Conservation (phyloP, 2,888 invertebrate genomes). For the Pyrgus malvae region DNA sequence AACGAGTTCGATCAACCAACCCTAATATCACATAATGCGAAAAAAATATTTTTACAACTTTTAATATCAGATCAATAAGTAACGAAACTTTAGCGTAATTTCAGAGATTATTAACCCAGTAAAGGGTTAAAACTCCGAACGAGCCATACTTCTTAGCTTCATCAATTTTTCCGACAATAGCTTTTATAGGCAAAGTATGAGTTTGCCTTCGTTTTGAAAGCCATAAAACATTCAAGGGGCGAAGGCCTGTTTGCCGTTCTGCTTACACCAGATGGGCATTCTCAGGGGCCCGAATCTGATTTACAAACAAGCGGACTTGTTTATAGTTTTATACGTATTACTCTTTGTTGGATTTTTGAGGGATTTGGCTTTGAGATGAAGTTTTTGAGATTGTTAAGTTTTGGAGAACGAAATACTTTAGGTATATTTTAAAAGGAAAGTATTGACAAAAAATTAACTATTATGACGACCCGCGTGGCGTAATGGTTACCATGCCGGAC, state of each 20-base stretch:
- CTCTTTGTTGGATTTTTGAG: constrained; percentile 16
- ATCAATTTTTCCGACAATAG: constrained; percentile 24
- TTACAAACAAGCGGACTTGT: constrained; percentile 44
- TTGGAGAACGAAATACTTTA: background rate
- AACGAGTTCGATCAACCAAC: no score
- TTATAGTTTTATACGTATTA: constrained; percentile 33
- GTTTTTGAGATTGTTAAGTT: background rate
- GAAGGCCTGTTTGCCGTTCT: constrained; percentile 42
- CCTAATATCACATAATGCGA: no score
- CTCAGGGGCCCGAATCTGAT: constrained; percentile 44
- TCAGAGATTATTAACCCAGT: background rate
- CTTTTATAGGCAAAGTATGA: constrained; percentile 25
- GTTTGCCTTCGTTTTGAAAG: constrained; percentile 19
- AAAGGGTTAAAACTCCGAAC: constrained; percentile 16
- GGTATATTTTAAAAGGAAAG: no score
- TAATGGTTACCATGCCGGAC: no score
- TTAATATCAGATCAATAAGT: no score
- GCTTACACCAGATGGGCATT: constrained; percentile 48
- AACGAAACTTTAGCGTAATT: background rate
- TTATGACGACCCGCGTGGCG: no score
- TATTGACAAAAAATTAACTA: no score
- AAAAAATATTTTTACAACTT: no score
- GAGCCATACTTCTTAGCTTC: constrained; percentile 14
- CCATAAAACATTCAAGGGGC: constrained; percentile 25
- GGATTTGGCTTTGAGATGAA: background rate